phyloP scores from a whole-genome alignment of 2,888 invertebrate genomes.

The Leptinotarsa tumamoca region DNA sequence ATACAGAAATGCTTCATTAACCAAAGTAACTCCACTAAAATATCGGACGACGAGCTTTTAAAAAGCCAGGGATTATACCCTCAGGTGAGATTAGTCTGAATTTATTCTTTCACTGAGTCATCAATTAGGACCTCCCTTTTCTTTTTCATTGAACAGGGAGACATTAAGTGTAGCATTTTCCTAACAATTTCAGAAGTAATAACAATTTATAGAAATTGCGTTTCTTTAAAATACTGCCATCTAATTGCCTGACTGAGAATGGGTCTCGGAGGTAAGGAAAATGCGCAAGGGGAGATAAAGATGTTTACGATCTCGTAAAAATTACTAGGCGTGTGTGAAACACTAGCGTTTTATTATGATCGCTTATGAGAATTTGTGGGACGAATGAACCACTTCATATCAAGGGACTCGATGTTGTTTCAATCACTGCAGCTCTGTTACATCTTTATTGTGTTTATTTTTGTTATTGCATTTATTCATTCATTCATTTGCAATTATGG shows the following conservation, averaged over 20 bases:
- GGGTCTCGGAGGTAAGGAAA: conserved; percentile 58
- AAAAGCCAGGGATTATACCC: conserved; percentile 53
- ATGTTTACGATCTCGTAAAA: conserved; percentile 48
- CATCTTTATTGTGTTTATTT: no score
- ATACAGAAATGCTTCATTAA: conserved; percentile 47
- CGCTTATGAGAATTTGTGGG: conserved; percentile 15
- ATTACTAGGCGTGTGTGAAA: conserved; percentile 45
- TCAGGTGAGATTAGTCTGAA: conserved; percentile 53
- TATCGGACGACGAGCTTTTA: conserved; percentile 47
- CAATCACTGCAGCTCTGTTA: not conserved
- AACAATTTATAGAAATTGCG: conserved; percentile 65
- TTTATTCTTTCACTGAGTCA: conserved; percentile 52
- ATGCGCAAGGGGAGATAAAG: conserved; percentile 25
- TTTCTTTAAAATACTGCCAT: conserved; percentile 63
- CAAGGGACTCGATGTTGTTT: not conserved
- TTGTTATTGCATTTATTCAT: no score
- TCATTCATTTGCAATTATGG: no score
- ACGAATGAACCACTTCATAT: not conserved
- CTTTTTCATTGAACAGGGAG: conserved; percentile 54
- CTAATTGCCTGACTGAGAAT: conserved; percentile 66
- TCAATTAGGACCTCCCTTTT: conserved; percentile 53
- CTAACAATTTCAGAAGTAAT: conserved; percentile 51
- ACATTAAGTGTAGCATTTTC: conserved; percentile 50
- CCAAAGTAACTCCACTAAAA: conserved; percentile 46
- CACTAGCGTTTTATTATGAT: conserved; percentile 21